Base-by-base conservation (phyloP, 2,113 vertebrate species). In the Collichthys lucidus region DNA sequence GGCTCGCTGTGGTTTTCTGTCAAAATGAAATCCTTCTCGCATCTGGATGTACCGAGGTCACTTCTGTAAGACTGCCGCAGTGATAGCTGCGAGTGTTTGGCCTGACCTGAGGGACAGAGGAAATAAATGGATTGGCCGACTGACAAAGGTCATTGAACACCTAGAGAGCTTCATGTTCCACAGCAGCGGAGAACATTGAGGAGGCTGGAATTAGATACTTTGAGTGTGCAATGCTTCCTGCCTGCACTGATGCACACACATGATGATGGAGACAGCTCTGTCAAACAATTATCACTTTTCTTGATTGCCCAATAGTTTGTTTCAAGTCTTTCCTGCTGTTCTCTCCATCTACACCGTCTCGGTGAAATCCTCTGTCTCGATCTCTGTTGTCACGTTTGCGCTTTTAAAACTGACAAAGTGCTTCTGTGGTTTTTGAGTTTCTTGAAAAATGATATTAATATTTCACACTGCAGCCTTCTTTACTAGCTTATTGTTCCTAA, bases 361-460 rank as follows among this genome's bases (percentile, higher is more conserved):
- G 8, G 63, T 62, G 47, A 46, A 31, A 11, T 22, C 47, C 47
- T 35, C 63, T 7, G 17, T 64, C 11, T 57, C 46, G 60, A 55
- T 46, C 24, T 63, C 59, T 26, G 6, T n/a, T 20, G 50, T 73
- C 44, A 77, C 10, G 35, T 67, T 59, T 68, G 66, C 44, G 40
- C 52, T 70, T 82, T 60, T 68, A 44, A 65, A 46, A 49, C 44
- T 26, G 62, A 62, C 74, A 65, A 69, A 83, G 46, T 52, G n/a
- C 46, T 35, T 26, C 56, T 67, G 63, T 31, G 44, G 5, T 42
- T 46, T 59, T 64, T 74, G 8, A 55, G 29, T 62, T 55, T 7
- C 19, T 49, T 68, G 75, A 79, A 70, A 65, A 75, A 75, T 35
- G 35, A 35, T 31, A 31, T 31, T 31, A 40, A 40, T 40, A 40